Evolutionary conservation across 2,113 vertebrate genomes (phyloP).

Genomic region (Eudyptes chrysolophus): DNA sequence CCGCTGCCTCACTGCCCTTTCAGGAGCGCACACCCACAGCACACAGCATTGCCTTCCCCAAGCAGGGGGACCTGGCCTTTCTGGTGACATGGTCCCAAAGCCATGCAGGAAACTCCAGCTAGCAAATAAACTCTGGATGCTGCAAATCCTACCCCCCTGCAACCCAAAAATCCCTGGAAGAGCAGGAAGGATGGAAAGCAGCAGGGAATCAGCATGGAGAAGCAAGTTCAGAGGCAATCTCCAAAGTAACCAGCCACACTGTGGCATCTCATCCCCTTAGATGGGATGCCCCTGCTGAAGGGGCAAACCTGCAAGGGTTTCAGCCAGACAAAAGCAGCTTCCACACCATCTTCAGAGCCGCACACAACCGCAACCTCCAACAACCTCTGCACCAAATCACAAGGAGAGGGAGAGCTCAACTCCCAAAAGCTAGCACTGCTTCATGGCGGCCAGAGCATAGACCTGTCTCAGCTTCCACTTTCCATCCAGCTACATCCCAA

Average conservation of each 20-base stretch:
- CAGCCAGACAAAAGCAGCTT: neutral
- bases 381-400: fast-evolving
- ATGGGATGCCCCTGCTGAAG: neutral
- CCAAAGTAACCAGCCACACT: neutral
- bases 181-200: neutral
- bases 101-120: neutral
- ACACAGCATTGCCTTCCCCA: neutral
- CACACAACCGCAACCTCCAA: neutral
- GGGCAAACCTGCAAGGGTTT: neutral
- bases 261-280: neutral
- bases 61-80: neutral
- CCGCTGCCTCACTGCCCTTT: neutral
- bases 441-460: neutral
- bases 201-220: neutral
- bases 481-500: neutral
- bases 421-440: neutral
- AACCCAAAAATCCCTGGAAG: neutral
- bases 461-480: neutral
- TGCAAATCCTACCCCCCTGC: neutral
- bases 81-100: neutral
- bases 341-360: neutral
- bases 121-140: neutral
- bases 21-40: neutral
- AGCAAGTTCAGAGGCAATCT: neutral
- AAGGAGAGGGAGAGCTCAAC: neutral